A percentile compares a stretch with the other conserved stretches of the same genome.
Evolutionary conservation across 2,113 vertebrate genomes (phyloP).

Genomic region (Aspidoscelis tigris): DNA sequence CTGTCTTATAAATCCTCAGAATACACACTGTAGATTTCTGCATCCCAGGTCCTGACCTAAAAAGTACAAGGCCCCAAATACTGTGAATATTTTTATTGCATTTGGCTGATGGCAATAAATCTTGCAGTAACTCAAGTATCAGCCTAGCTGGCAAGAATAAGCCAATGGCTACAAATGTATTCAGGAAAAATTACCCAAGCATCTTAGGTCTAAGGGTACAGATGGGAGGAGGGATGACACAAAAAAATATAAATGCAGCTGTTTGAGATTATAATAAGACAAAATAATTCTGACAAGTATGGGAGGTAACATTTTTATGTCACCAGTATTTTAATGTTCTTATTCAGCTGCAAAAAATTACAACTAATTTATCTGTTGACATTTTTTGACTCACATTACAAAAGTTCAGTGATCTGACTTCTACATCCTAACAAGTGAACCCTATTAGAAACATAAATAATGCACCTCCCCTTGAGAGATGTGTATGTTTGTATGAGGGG

Average conservation of each 20-base stretch:
- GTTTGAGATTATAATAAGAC: conserved; percentile 66
- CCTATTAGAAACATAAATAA: conserved; percentile 2
- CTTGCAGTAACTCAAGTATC: conserved; percentile 59
- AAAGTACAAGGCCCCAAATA: conserved; percentile 11
- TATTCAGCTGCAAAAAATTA: conserved; percentile 69
- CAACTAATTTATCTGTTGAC: conserved; percentile 67
- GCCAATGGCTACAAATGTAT: conserved; percentile 54
- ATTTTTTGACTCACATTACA: conserved; percentile 68
- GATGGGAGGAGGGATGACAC: background rate
- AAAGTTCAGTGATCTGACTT: conserved; percentile 70
- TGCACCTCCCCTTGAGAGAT: conserved; percentile 15
- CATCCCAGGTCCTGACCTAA: conserved; percentile 1
- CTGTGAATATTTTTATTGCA: conserved; percentile 1
- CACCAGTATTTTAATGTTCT: conserved; percentile 66
- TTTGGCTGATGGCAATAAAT: conserved; percentile 6
- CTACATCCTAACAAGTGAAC: conserved; percentile 57
- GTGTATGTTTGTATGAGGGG: conserved; percentile 7
- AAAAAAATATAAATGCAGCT: conserved; percentile 62
- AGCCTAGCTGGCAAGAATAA: conserved; percentile 59
- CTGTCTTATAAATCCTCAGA: conserved; percentile 4
- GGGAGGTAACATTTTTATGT: conserved; percentile 63
- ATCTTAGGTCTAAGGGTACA: conserved; percentile 56
- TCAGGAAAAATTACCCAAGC: conserved; percentile 60
- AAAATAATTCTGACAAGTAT: conserved; percentile 53
- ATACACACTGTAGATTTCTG: background rate